Base-by-base conservation (phyloP, 35 echinoderm and acorn worm genomes). In the Chiridota heheva region DNA sequence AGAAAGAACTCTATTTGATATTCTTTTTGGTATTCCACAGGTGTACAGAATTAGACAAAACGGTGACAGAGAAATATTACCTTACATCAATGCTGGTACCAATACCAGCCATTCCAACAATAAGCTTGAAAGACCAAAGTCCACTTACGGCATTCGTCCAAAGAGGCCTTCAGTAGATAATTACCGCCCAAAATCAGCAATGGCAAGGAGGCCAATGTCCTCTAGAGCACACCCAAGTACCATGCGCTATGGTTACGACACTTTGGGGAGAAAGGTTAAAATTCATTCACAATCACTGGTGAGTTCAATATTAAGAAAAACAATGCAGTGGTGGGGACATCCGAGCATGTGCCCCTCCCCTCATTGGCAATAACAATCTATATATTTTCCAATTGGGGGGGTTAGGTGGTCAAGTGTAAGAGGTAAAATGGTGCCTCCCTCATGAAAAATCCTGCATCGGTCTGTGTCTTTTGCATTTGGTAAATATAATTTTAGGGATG, bases 51-150 rank as follows among this genome's bases (percentile, higher is more conserved):
- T 84, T 43, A 32, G 58, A 20, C 69, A 93, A 33, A 83, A 58
- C 78, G 84, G 90, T 30, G 69, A 81, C 55, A 70, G 90, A 51
- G 72, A 67, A 42, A 93, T 86, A 49, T 85, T 93, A n/a, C 90
- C 90, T 12, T 84, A 61, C 73, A 89, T 89, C 5, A 56, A 42
- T 7, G 70, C 68, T 27, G 44, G 46, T 4, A 12, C 68, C 7
- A 40, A 84, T 25, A 40, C 71, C 0, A 40, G 68, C 8, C 42
- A 58, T 41, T 84, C 92, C 15, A 63, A 36, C 4, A 90, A 75
- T 36, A 61, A 64, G 0, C 53, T 83, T 60, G 87, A 96, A 7
- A 90, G 92, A 40, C 92, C 92, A 35, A 96, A 86, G 77, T 90
- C 87, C 17, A 90, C 82, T 6, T 96, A 90, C 44, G 92, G 92